phyloP scores from a whole-genome alignment of 2,113 vertebrate species.

The Rafetus swinhoei region DNA sequence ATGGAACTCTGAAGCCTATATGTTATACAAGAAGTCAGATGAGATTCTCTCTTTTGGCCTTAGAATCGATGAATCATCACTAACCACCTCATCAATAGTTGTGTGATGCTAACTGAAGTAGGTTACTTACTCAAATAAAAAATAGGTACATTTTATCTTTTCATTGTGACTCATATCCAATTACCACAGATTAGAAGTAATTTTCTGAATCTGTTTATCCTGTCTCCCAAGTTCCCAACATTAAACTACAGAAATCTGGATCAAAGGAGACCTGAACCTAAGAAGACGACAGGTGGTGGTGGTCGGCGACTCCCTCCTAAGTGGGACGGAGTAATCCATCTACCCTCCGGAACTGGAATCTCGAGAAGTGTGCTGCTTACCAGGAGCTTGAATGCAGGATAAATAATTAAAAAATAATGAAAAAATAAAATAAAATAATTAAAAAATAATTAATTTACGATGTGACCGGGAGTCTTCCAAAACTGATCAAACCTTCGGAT shows the following conservation, averaged over 20 bases:
- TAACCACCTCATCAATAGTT: neutral
- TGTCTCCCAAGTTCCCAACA: neutral
- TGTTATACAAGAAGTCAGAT: neutral
- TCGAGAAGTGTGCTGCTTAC: too few species aligned
- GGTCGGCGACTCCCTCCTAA: too few species aligned
- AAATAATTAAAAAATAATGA: too few species aligned
- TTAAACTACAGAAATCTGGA: neutral
- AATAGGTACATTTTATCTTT: neutral
- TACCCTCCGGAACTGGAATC: too few species aligned
- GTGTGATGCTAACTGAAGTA: neutral
- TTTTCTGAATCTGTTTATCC: neutral
- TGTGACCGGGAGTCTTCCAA: too few species aligned
- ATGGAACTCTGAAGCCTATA: too few species aligned
- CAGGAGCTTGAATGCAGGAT: too few species aligned
- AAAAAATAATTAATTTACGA: too few species aligned
- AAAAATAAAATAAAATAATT: too few species aligned
- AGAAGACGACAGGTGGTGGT: too few species aligned
- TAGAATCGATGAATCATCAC: neutral
- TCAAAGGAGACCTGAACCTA: neutral
- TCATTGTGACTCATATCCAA: neutral
- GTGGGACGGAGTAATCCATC: too few species aligned
- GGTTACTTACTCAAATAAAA: neutral
- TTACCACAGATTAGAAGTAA: neutral
- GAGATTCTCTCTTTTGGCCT: neutral
- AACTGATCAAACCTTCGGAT: too few species aligned